Evolutionary conservation across 2,113 vertebrate genomes (phyloP).

Genomic region (Pluvianellus socialis): DNA sequence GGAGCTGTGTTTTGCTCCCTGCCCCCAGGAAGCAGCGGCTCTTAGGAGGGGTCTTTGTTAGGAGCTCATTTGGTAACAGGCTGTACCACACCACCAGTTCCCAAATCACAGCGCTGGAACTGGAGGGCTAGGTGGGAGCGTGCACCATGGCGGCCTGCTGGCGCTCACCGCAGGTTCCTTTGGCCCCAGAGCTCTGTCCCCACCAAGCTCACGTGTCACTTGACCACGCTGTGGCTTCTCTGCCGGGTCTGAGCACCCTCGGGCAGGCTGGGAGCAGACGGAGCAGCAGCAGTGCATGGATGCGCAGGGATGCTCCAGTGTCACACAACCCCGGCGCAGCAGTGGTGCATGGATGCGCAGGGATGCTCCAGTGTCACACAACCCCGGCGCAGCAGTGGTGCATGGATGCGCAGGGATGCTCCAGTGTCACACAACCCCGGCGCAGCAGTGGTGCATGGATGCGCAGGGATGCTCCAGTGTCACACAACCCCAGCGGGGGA

Average conservation of each 20-base stretch:
- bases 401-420: neutral
- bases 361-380: neutral
- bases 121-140: neutral
- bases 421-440: neutral
- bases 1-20: neutral
- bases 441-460: accelerated
- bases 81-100: neutral
- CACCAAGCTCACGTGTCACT: accelerated
- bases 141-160: accelerated
- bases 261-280: neutral
- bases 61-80: neutral
- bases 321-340: too few species aligned
- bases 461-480: neutral
- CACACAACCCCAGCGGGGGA: accelerated
- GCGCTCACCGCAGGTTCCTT: accelerated
- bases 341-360: accelerated
- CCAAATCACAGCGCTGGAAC: neutral
- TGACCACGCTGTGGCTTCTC: neutral
- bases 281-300: neutral
- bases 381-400: accelerated
- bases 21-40: neutral
- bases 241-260: neutral
- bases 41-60: neutral
- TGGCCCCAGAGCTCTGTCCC: neutral
- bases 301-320: neutral